A percentile compares a stretch with the other conserved stretches of the same genome.
Conservation (phyloP, 1,140 invertebrate genomes). For the Drosophila dunni region DNA sequence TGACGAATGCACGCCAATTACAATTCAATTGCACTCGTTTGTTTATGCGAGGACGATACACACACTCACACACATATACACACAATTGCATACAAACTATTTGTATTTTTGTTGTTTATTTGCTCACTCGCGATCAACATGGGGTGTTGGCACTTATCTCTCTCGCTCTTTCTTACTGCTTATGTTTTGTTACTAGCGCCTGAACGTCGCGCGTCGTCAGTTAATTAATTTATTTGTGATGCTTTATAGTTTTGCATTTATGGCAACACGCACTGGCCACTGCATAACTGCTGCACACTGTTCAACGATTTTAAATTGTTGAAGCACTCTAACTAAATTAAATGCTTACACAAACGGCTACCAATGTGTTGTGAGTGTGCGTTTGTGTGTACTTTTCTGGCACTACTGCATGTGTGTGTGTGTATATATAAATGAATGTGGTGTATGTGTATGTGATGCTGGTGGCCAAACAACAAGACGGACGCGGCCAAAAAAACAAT, state of each 20-base stretch:
- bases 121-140: constrained; percentile 64
- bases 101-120: constrained; percentile 44
- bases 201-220: constrained; percentile 42
- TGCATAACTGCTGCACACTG: constrained; percentile 20
- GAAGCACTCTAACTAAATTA: constrained; percentile 65
- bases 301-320: constrained; percentile 34
- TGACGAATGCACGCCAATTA: constrained; percentile 34
- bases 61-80: constrained; percentile 15
- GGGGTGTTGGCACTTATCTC: constrained; percentile 76
- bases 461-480: constrained; percentile 61
- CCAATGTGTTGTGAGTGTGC: constrained; percentile 49
- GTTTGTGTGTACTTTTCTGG: constrained; percentile 60
- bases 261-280: constrained; percentile 12
- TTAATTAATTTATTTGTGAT: constrained; percentile 42
- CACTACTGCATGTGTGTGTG: constrained; percentile 53
- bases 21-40: constrained; percentile 63
- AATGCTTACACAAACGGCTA: constrained; percentile 55
- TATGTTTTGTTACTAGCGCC: constrained; percentile 17
- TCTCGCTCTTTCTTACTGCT: constrained; percentile 26
- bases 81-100: constrained; percentile 5
- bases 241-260: constrained; percentile 40
- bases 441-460: constrained; percentile 68
- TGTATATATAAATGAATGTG: constrained; percentile 47
- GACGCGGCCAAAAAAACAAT: constrained; percentile 47
- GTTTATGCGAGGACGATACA: constrained; percentile 59